These are phyloP conservation scores for Helicoverpa assulta DNA, from an alignment of 2,888 invertebrate genomes.

Conservation along the genomic window DNA sequence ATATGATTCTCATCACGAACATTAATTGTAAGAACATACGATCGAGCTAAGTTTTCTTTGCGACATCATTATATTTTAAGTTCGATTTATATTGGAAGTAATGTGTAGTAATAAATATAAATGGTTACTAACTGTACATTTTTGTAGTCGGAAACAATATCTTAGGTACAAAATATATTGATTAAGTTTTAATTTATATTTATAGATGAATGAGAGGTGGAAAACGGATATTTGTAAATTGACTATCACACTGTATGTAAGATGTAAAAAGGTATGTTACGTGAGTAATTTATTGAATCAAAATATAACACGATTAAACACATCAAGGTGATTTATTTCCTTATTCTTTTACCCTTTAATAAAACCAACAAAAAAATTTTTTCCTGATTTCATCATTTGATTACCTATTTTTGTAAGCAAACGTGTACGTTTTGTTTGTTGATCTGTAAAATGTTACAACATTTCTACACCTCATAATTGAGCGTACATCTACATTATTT, in stretches of 20 bases:
- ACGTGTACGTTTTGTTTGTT: too few species aligned
- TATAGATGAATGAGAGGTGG: slow-evolving; percentile 75
- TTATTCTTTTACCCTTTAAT: slow-evolving; percentile 6
- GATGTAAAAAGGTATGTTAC: slow-evolving; percentile 88
- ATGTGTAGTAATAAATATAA: slow-evolving; percentile 59
- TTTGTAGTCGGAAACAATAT: slow-evolving; percentile 76
- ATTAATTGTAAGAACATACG: slow-evolving; percentile 19
- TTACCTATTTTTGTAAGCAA: too few species aligned
- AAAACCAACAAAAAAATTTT: slow-evolving; percentile 17
- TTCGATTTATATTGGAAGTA: slow-evolving; percentile 52
- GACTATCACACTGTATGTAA: slow-evolving; percentile 81
- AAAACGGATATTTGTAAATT: slow-evolving; percentile 85
- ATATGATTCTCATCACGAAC: slow-evolving; percentile 15
- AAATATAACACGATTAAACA: slow-evolving; percentile 87
- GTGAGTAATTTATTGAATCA: slow-evolving; percentile 89
- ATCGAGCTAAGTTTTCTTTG: slow-evolving; percentile 17
- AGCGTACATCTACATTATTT: slow-evolving; percentile 9
- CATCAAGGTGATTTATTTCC: slow-evolving; percentile 59
- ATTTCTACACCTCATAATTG: slow-evolving; percentile 9
- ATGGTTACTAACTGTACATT: slow-evolving; percentile 69
- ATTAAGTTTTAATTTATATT: slow-evolving; percentile 81
- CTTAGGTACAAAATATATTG: slow-evolving; percentile 86
- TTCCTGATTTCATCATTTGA: slow-evolving; percentile 8
- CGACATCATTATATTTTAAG: slow-evolving; percentile 49
- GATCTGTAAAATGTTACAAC: too few species aligned